Evolutionary conservation across 2,797 vertebrate species (phyloP).

Genomic region (Ctenopoma kingsleyae): DNA sequence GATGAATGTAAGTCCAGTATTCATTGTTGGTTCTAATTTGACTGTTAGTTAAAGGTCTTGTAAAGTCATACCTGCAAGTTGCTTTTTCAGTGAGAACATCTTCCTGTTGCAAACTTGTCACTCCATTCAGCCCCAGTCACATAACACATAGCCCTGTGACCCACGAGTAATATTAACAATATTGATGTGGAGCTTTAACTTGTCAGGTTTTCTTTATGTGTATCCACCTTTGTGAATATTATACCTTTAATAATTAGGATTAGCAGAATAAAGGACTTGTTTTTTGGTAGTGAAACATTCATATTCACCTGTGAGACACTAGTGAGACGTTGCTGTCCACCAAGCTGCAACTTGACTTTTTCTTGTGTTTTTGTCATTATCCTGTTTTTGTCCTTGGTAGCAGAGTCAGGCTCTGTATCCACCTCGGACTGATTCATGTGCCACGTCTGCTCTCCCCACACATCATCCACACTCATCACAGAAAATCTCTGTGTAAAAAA

Average conservation of each 20-base stretch:
- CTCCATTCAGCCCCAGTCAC: too few relatives aligned
- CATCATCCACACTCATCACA: conserved; percentile 58
- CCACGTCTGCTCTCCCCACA: conserved; percentile 49
- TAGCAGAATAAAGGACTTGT: neutral
- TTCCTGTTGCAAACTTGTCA: too few relatives aligned
- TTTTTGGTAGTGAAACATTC: neutral
- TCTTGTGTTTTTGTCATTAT: conserved; percentile 23
- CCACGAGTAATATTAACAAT: neutral
- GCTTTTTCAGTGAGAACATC: too few relatives aligned
- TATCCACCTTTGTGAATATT: neutral
- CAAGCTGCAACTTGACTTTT: neutral
- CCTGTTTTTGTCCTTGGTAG: conserved; percentile 54
- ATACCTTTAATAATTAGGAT: neutral
- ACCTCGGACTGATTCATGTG: conserved; percentile 65
- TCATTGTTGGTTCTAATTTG: too few relatives aligned
- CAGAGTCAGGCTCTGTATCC: conserved; percentile 21
- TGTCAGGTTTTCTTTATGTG: too few relatives aligned
- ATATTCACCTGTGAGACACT: neutral
- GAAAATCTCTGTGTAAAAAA: conserved; percentile 66
- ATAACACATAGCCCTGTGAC: too few relatives aligned
- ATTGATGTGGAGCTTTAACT: neutral
- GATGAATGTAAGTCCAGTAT: too few relatives aligned
- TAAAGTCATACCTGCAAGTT: too few relatives aligned
- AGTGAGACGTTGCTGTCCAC: neutral
- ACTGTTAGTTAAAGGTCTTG: too few relatives aligned